Evolutionary conservation across 2,797 vertebrate genomes (phyloP).

Genomic region (Hyperoplus immaculatus): DNA sequence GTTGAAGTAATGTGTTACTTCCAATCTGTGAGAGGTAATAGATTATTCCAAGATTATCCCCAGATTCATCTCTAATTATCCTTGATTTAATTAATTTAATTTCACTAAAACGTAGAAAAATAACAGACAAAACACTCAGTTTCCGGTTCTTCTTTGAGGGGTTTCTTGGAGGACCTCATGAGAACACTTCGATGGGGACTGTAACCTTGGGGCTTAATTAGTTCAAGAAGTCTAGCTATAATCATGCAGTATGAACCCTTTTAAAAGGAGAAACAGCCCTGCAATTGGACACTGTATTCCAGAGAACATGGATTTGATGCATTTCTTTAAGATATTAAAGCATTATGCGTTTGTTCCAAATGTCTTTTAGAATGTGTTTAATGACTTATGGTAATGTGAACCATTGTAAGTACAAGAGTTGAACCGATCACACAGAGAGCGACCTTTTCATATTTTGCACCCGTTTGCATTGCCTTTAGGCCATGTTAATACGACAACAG

Average conservation of each 20-base stretch:
- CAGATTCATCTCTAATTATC: constrained; percentile 29
- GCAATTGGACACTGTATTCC: constrained; percentile 41
- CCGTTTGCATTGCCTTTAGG: constrained; percentile 8
- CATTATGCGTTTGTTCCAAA: constrained; percentile 40
- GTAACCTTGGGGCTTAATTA: constrained; percentile 69
- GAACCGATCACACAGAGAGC: constrained; percentile 59
- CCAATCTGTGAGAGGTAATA: neutral
- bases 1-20: neutral
- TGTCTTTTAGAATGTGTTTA: constrained; percentile 62
- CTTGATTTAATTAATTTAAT: constrained; percentile 36
- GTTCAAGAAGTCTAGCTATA: constrained; percentile 60
- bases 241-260: constrained; percentile 50
- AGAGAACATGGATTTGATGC: constrained; percentile 32
- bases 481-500: constrained; percentile 4
- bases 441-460: constrained; percentile 43
- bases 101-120: constrained; percentile 33
- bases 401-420: constrained; percentile 51
- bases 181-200: constrained; percentile 11
- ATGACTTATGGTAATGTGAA: constrained; percentile 72
- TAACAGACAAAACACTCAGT: constrained; percentile 38
- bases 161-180: constrained; percentile 31
- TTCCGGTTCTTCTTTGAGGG: constrained; percentile 34
- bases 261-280: constrained; percentile 44
- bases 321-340: constrained; percentile 52
- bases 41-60: neutral